Conservation (phyloP, 2,113 vertebrate genomes). For the Ciconia boyciana region DNA sequence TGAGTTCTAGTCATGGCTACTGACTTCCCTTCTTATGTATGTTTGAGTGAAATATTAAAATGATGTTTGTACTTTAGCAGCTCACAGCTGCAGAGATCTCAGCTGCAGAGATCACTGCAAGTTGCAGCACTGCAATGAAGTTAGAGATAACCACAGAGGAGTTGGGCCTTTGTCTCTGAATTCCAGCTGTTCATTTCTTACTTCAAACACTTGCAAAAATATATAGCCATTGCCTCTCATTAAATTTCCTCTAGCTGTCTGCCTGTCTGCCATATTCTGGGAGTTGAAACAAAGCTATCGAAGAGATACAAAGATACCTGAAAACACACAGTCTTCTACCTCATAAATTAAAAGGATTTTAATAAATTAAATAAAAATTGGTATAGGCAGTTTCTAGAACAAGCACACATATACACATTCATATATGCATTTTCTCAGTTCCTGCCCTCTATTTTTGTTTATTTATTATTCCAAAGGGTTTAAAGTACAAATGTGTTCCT, state of each 20-base stretch:
- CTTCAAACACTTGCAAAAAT: background rate
- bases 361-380: background rate
- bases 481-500: background rate
- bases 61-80: background rate
- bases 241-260: background rate
- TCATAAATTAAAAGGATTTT: background rate
- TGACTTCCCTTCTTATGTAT: background rate
- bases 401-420: background rate
- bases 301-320: background rate
- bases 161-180: background rate
- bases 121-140: background rate
- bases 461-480: background rate
- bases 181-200: background rate
- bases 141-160: background rate
- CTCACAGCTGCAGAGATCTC: background rate
- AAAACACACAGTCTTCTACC: background rate
- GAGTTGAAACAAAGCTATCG: background rate
- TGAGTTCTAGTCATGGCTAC: background rate
- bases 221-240: background rate
- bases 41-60: background rate
- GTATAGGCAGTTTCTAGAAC: background rate
- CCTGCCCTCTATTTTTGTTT: background rate
- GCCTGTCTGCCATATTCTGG: background rate
- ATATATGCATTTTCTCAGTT: background rate
- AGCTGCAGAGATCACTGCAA: background rate